Percentiles rank a stretch among this genome's conserved stretches.
phyloP scores from a whole-genome alignment of 1,140 invertebrate genomes.

The Subanguina moxae region DNA sequence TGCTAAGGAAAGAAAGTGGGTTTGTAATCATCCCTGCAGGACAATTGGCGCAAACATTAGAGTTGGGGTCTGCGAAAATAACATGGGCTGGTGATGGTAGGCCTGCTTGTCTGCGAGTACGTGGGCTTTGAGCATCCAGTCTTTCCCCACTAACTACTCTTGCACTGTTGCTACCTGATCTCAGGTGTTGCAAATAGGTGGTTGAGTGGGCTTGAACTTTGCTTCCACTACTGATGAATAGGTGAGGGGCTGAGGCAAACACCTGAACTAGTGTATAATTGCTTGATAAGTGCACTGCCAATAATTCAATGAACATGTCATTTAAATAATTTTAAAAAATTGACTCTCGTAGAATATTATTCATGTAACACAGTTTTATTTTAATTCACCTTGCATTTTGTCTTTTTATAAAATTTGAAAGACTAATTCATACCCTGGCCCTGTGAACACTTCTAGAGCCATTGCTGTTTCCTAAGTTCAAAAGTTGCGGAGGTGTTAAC shows the following conservation, averaged over 20 bases:
- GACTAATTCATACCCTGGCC: too few species aligned
- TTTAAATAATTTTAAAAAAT: too few species aligned
- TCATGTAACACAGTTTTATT: too few species aligned
- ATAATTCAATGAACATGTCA: too few species aligned
- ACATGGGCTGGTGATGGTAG: constrained; percentile 17
- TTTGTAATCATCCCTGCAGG: constrained; percentile 29
- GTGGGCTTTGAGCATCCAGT: not conserved
- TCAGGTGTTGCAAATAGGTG: not conserved
- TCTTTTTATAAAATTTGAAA: too few species aligned
- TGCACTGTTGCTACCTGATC: not conserved
- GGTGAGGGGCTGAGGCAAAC: constrained; percentile 11
- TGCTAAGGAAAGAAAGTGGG: constrained; percentile 8
- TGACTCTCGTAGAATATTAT: too few species aligned
- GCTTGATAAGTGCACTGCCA: not conserved
- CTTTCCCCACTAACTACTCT: not conserved
- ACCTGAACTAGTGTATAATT: not conserved
- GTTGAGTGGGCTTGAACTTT: too few species aligned
- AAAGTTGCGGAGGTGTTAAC: too few species aligned
- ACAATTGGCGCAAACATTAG: constrained; percentile 20
- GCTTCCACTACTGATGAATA: not conserved
- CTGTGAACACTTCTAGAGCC: too few species aligned
- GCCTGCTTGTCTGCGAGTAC: not conserved
- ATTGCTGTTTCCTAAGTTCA: too few species aligned
- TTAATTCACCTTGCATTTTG: too few species aligned
- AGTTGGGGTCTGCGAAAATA: constrained; percentile 13